These are phyloP conservation scores for Characodon lateralis DNA, from an alignment of 2,797 vertebrate species.

Conservation along the genomic window DNA sequence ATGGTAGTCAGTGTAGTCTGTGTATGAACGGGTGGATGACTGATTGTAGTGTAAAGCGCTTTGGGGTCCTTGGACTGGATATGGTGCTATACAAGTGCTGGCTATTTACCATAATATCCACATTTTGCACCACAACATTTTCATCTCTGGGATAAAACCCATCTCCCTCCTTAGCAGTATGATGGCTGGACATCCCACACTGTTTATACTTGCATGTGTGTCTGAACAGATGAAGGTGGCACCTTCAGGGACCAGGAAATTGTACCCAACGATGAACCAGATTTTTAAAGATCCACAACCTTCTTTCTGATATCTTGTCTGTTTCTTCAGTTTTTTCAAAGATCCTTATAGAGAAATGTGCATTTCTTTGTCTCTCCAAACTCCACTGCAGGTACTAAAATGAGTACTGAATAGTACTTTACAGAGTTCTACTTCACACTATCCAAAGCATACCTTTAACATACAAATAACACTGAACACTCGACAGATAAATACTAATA, in stretches of 20 bases:
- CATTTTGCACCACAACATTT: neutral
- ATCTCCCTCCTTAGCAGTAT: too few relatives aligned
- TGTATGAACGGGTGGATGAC: too few relatives aligned
- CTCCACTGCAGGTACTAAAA: neutral
- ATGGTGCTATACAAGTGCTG: too few relatives aligned
- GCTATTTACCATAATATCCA: neutral
- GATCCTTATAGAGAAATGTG: neutral
- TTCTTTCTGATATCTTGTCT: neutral
- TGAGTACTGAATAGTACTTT: neutral
- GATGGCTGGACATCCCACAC: neutral
- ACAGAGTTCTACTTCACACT: neutral
- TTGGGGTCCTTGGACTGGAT: too few relatives aligned
- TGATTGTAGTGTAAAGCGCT: too few relatives aligned
- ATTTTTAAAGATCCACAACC: neutral
- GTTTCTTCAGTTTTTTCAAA: neutral
- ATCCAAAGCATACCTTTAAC: slow-evolving; percentile 6
- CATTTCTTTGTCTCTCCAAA: neutral
- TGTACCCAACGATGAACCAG: too few relatives aligned
- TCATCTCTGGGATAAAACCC: too few relatives aligned
- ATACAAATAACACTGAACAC: slow-evolving; percentile 20
- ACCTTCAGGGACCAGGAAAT: too few relatives aligned
- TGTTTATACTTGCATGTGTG: neutral
- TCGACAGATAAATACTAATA: slow-evolving; percentile 56
- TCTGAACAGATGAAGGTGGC: neutral
- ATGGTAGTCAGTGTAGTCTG: too few relatives aligned